Percentiles rank a stretch among this genome's conserved stretches.
Conservation (phyloP, 2,888 invertebrate genomes). For the Lithophane socia region DNA sequence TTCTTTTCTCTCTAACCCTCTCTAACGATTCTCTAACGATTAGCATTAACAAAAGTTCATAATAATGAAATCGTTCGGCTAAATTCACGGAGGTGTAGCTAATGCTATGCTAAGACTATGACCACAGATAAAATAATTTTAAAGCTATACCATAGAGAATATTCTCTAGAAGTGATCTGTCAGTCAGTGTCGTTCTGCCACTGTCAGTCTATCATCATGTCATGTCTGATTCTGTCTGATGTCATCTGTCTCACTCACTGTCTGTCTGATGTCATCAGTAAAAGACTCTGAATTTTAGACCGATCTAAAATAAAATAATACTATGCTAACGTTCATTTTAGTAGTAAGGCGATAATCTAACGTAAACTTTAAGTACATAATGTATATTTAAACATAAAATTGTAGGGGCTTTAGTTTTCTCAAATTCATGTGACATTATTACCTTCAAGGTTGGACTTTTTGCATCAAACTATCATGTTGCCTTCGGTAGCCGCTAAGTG, state of each 20-base stretch:
- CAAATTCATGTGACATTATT: slow-evolving; percentile 55
- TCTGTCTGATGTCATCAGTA: slow-evolving; percentile 44
- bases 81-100: too few relatives aligned
- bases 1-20: too few relatives aligned
- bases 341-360: slow-evolving; percentile 43
- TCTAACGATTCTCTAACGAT: too few relatives aligned
- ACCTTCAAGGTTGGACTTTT: slow-evolving; percentile 61
- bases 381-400: slow-evolving; percentile 44
- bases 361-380: slow-evolving; percentile 54
- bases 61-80: too few relatives aligned
- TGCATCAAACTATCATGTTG: slow-evolving; percentile 76
- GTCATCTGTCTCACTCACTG: slow-evolving; percentile 2
- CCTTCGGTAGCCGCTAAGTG: slow-evolving; percentile 80
- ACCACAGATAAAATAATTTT: too few relatives aligned
- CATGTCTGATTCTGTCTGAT: slow-evolving; percentile 18
- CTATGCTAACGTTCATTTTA: slow-evolving; percentile 47
- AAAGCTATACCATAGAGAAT: too few relatives aligned
- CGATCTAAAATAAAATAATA: slow-evolving; percentile 35
- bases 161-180: too few relatives aligned
- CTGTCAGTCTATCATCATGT: slow-evolving; percentile 4
- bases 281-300: slow-evolving; percentile 21
- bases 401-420: slow-evolving; percentile 23
- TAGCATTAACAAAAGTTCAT: too few relatives aligned
- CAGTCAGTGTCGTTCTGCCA: not conserved
- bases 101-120: too few relatives aligned